phyloP scores from a whole-genome alignment of 2,113 vertebrate species.

The Lamprologus tigripictilis region DNA sequence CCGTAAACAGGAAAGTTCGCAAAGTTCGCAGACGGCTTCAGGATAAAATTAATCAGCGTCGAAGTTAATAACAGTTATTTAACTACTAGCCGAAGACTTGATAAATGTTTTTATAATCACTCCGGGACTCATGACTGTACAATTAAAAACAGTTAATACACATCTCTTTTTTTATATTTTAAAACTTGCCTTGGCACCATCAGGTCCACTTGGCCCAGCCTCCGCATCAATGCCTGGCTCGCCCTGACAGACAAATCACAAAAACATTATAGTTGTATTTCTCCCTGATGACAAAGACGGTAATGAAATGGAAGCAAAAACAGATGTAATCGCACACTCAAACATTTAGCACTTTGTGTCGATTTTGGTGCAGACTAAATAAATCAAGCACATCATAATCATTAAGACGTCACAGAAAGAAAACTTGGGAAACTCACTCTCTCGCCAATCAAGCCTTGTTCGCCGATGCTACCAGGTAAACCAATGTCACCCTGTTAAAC shows the following conservation, averaged over 20 bases:
- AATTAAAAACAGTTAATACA: neutral
- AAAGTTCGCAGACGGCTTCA: neutral
- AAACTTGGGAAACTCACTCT: slow-evolving; percentile 73
- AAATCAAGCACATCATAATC: neutral
- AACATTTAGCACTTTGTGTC: neutral
- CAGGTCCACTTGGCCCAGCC: slow-evolving; percentile 73
- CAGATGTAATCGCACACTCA: neutral
- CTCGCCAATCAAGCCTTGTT: slow-evolving; percentile 84
- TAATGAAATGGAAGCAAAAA: neutral
- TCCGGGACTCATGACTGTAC: neutral
- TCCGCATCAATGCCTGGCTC: slow-evolving; percentile 88
- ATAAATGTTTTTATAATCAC: neutral
- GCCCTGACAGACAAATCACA: slow-evolving; percentile 69
- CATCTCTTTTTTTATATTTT: neutral
- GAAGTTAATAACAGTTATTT: neutral
- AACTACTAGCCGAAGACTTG: neutral
- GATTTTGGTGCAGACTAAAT: neutral
- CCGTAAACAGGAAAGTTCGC: neutral
- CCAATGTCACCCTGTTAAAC: slow-evolving; percentile 79
- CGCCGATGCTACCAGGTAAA: slow-evolving; percentile 76
- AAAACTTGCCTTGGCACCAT: slow-evolving; percentile 81
- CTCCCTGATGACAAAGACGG: neutral
- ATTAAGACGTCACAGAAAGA: neutral
- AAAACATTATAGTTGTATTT: neutral
- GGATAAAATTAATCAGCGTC: neutral